Evolutionary conservation across 2,797 vertebrate species (phyloP).

Genomic region (Sebastiscus tertius): DNA sequence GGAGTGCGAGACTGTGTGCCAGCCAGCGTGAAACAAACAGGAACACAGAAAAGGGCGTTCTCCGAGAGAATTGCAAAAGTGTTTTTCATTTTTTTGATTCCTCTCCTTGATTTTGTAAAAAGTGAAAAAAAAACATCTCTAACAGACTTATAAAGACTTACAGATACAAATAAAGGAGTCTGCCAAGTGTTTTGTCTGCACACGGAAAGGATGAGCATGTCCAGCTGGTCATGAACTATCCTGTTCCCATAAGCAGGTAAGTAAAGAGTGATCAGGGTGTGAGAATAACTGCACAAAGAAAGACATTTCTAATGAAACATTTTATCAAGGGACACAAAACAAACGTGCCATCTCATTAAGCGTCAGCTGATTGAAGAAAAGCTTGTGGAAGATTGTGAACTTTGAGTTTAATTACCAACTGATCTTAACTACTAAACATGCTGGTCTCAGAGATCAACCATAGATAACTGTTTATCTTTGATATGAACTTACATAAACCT

Average conservation of each 20-base stretch:
- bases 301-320: not conserved
- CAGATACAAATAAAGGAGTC: slow-evolving; percentile 55
- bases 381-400: not conserved
- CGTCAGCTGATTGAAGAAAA: not conserved
- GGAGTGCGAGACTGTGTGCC: slow-evolving; percentile 74
- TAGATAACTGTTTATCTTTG: not conserved
- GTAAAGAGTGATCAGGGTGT: not conserved
- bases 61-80: slow-evolving; percentile 83
- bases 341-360: not conserved
- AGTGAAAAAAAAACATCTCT: slow-evolving; percentile 78
- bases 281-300: slow-evolving; percentile 6
- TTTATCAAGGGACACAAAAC: slow-evolving; percentile 3
- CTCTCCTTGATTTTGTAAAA: slow-evolving; percentile 86
- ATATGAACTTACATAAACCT: not conserved
- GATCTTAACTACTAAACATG: not conserved
- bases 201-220: slow-evolving; percentile 14
- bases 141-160: slow-evolving; percentile 85
- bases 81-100: slow-evolving; percentile 73
- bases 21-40: slow-evolving; percentile 63
- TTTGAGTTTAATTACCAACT: slow-evolving; percentile 1
- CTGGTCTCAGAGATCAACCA: not conserved
- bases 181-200: slow-evolving; percentile 61
- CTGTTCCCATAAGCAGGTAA: slow-evolving; percentile 28
- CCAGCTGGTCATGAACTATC: not conserved
- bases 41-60: slow-evolving; percentile 76